A percentile compares a stretch with the other conserved stretches of the same genome.
Evolutionary conservation across 2,797 vertebrate genomes (phyloP).

Genomic region (Sternotherus odoratus): DNA sequence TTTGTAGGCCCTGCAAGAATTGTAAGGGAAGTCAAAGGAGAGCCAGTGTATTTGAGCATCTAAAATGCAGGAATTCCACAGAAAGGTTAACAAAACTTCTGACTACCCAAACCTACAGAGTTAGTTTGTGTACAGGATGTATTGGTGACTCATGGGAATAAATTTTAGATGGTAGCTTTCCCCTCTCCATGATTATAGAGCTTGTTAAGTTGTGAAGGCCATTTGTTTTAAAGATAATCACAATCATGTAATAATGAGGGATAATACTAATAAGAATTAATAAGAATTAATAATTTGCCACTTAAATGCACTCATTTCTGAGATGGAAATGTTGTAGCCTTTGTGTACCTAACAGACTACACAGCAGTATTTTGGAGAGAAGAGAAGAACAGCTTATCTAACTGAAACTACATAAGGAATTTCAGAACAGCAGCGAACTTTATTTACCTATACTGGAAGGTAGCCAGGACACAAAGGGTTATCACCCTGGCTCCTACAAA

Average conservation of each 20-base stretch:
- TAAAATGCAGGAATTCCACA: not conserved
- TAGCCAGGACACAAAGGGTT: conserved; percentile 28
- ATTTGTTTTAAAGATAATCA: not conserved
- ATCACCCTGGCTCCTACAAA: not conserved
- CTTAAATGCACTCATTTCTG: accelerated
- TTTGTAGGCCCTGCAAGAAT: not conserved
- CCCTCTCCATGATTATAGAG: not conserved
- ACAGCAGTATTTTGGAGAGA: not conserved
- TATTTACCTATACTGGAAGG: conserved; percentile 33
- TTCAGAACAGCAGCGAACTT: not conserved
- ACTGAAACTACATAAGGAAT: conserved; percentile 25
- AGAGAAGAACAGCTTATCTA: conserved; percentile 31
- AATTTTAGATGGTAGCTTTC: not conserved
- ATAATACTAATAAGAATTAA: not conserved
- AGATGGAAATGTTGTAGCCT: not conserved
- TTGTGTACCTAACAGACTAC: not conserved
- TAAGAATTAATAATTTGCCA: not conserved
- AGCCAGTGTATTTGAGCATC: not conserved
- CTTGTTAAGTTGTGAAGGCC: not conserved
- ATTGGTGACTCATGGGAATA: not conserved
- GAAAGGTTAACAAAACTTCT: not conserved
- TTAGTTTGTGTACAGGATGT: not conserved
- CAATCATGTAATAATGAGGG: not conserved
- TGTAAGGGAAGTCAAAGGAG: not conserved
- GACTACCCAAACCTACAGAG: not conserved